Evolutionary conservation across 2,797 vertebrate genomes (phyloP), one percentile per base, ranked within the genome.

Genomic region (Poecilia velifera): DNA sequence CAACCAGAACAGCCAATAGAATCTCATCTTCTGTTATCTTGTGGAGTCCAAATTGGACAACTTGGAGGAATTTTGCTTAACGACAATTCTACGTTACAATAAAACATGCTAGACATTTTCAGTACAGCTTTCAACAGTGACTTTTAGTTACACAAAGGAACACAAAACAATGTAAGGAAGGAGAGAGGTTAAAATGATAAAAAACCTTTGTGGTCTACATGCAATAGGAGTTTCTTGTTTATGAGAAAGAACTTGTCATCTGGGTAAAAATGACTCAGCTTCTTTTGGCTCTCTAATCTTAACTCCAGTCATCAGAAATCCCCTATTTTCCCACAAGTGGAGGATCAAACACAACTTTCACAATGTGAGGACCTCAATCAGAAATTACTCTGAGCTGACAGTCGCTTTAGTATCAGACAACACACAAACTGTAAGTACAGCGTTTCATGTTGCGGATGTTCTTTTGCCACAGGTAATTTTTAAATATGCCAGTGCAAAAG

Each of bases 251-350:
- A 66, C 34, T 39, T 41, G 3, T n/a, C 39, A 43, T 66, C 18
- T 70, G 39, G 25, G 4, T 43, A 43, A 41, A 70, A 43, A 39
- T 70, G 39, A 70, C 36, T 70, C 36, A 70, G 20, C 22, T 43
- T 70, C 28, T 66, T 70, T 70, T 70, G 6, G 70, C 55, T 53
- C 31, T 31, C 43, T 20, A 22, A 13, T 39, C 34, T 31, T 2
- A 59, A 39, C 77, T 75, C 53, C 76, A 74, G 47, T 78, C 46
- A 59, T 64, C 84, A 76, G 46, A 34, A 12, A 73, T 55, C 70
- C 86, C 80, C 81, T 80, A 76, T 47, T 70, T 77, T 82, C 73
- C 77, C 81, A 73, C 83, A 87, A 70, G 10, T 41, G 39, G 20
- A 70, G 39, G 39, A 70, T 43, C 39, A 70, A 70, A 70, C 64